Conservation (phyloP, 2,797 vertebrate genomes). For the Odontamblyopus lacepedii region DNA sequence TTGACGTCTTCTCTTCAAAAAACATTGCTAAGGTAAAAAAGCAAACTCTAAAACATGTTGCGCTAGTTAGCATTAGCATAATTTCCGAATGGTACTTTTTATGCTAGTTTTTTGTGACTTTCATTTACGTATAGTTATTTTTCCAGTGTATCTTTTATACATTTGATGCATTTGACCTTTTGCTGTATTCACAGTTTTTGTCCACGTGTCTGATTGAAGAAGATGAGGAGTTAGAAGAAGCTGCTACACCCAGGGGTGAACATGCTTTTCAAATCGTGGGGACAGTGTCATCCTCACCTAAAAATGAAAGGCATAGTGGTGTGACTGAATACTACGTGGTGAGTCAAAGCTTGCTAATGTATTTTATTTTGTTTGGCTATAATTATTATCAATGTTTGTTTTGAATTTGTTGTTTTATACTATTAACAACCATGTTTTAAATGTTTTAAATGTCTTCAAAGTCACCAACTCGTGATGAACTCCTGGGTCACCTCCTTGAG, state of each 20-base stretch:
- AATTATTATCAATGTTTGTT: too few relatives aligned
- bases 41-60: background rate
- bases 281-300: slow-evolving; percentile 66
- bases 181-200: slow-evolving; percentile 77
- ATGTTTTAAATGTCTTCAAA: slow-evolving; percentile 46
- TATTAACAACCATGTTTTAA: background rate
- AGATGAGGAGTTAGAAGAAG: slow-evolving; percentile 65
- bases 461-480: slow-evolving; percentile 73
- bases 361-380: too few relatives aligned
- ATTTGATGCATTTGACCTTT: background rate
- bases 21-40: slow-evolving; percentile 84
- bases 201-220: slow-evolving; percentile 70
- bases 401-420: background rate
- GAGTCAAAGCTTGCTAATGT: slow-evolving; percentile 42
- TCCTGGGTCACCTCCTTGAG: slow-evolving; percentile 78
- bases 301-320: slow-evolving; percentile 48
- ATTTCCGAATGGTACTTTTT: background rate
- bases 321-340: slow-evolving; percentile 80
- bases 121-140: background rate
- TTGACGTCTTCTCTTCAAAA: slow-evolving; percentile 84
- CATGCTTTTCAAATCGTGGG: slow-evolving; percentile 84
- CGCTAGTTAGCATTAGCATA: rapidly evolving
- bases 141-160: background rate
- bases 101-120: background rate
- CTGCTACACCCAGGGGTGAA: background rate